Conservation (phyloP, 2,113 vertebrate genomes). For the Pelmatolapia mariae region DNA sequence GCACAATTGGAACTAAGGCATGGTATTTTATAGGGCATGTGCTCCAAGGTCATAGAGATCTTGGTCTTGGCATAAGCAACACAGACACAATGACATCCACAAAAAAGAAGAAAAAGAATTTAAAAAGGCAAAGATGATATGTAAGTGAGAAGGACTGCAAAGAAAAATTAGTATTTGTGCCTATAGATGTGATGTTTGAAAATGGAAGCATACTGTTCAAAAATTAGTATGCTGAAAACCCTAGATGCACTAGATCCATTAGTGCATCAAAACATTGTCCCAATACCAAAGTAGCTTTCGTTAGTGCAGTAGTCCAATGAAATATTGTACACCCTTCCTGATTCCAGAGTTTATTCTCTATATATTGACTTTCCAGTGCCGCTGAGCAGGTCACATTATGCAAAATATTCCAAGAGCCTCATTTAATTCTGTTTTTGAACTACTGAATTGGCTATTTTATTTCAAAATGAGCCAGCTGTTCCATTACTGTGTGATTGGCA, state of each 20-base stretch:
- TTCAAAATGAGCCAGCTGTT: slow-evolving; percentile 28
- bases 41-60: neutral
- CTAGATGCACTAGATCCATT: neutral
- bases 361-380: neutral
- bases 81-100: slow-evolving; percentile 1
- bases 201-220: neutral
- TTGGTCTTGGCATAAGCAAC: slow-evolving; percentile 9
- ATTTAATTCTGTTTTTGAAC: slow-evolving; percentile 37
- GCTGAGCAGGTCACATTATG: slow-evolving; percentile 9
- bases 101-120: neutral
- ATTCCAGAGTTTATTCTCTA: neutral
- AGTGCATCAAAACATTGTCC: neutral
- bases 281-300: neutral
- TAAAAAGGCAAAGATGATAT: neutral
- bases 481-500: slow-evolving; percentile 30
- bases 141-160: neutral
- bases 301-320: neutral
- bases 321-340: neutral
- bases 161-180: neutral
- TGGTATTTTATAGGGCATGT: neutral
- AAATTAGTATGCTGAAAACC: neutral
- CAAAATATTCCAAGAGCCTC: slow-evolving; percentile 1
- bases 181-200: neutral
- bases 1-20: neutral
- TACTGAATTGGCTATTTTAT: slow-evolving; percentile 4